Percentiles rank a stretch among this genome's conserved stretches.
These are phyloP conservation scores for Andrena flavipes DNA, from an alignment of 2,888 invertebrate genomes.

Conservation along the genomic window DNA sequence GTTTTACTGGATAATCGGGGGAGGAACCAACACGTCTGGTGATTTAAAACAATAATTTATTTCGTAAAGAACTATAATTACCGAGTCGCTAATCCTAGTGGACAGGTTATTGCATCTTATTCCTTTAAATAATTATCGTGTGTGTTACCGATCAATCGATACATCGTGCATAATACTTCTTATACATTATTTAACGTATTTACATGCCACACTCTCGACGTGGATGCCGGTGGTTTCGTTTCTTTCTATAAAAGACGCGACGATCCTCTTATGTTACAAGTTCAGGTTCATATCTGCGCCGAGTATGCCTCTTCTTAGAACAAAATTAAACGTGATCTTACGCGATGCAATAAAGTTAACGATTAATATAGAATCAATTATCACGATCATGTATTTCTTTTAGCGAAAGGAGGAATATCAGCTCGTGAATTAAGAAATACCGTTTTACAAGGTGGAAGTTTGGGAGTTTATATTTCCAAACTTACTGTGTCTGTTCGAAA, in stretches of 20 bases:
- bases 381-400: background rate
- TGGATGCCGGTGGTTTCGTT: background rate
- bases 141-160: slow-evolving; percentile 47
- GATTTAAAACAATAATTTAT: slow-evolving; percentile 79
- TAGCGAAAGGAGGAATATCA: background rate
- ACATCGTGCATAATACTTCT: slow-evolving; percentile 52
- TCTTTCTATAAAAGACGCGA: slow-evolving; percentile 16
- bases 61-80: slow-evolving; percentile 72
- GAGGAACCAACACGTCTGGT: background rate
- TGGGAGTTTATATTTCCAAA: background rate
- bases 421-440: background rate
- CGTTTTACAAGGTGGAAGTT: background rate
- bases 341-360: slow-evolving; percentile 15
- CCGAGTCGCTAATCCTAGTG: slow-evolving; percentile 70
- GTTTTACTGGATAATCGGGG: too few species aligned
- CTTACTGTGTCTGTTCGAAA: background rate
- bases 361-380: background rate
- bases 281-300: slow-evolving; percentile 5
- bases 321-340: slow-evolving; percentile 15
- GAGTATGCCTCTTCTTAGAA: background rate
- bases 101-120: slow-evolving; percentile 78
- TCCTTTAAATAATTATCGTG: slow-evolving; percentile 59
- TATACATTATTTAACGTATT: slow-evolving; percentile 58
- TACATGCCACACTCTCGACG: slow-evolving; percentile 38
- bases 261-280: slow-evolving; percentile 43